Evolutionary conservation across 2,113 vertebrate species (phyloP), one percentile per base, ranked within the genome.

Genomic region (Cottus gobio): DNA sequence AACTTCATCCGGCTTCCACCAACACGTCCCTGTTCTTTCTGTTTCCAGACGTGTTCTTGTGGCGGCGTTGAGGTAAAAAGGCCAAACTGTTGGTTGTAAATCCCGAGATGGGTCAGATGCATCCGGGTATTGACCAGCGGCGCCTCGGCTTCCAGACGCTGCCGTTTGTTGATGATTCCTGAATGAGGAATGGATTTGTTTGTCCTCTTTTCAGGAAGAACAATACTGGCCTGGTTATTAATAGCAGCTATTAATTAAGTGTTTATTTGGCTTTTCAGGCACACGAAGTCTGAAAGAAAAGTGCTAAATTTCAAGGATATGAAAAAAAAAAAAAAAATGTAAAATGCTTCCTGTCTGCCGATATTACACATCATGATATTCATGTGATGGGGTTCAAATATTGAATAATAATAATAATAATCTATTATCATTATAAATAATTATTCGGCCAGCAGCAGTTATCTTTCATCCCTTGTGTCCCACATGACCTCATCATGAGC

Each of bases 31-130:
- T 39, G 15, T 24, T 52, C 50, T 71, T 18, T n/a, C n/a, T n/a
- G n/a, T n/a, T n/a, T n/a, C n/a, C 80, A 90, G 85, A 69, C 0
- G 58, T 36, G 42, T 72, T 81, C 66, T 62, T 67, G 75, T 78
- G 87, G 77, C 63, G 74, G 48, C 0, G 6, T n/a, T 5, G 48
- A 71, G 83, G 66, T 34, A 34, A 66, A 84, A 89, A 81, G 71
- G 90, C 80, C 78, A 71, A 84, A 91, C 69, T 77, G 65, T 86
- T 83, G 20, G 36, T 77, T 26, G 56, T 31, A 44, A 54, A 46
- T 87, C 92, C 82, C 90, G 44, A 12, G 89, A 89, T 91, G 82
- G 79, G 79, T 86, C 72, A 71, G 70, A 90, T 92, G 86, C 82
- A 93, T 22, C 69, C 7, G 18, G 64, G 76, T 79, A 83, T 85